Evolutionary conservation across 2,113 vertebrate genomes (phyloP), one percentile per base, ranked within the genome.

Genomic region (Nerophis lumbriciformis): DNA sequence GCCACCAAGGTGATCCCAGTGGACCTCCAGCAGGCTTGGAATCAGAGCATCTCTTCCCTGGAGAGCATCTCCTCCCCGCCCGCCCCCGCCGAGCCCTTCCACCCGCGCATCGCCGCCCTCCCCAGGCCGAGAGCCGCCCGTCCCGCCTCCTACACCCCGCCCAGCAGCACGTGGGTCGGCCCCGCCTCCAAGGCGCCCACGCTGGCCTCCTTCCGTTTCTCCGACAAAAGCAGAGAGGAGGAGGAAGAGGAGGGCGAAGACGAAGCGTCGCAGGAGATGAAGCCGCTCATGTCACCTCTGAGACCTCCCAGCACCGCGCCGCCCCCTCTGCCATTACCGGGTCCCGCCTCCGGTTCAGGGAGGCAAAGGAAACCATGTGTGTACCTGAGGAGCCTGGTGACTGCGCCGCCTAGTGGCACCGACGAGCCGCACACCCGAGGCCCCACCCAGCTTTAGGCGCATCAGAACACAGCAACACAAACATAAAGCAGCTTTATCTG

Each of bases 1-100:
- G 94, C 94, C 72, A 96, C 93, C 35, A 98, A 98, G 87, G 94
- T 97, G n/a, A 94, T 97, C 82, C 94, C 95, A 0, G 91, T 97
- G 83, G 94, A 97, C 83, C 93, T 97, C 54, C 93, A 97, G 86
- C 91, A 91, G 66, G 93, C 94, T 0, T 98, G 96, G 95, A 94
- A 96, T 86, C 96, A 98, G 89, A 98, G 95, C 86, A 95, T 97
- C 80, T 97, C 94, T 1, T 97, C 96, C 50, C 81, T 97, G 75
- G 96, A 98, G 83, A 97, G 95, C 81, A 86, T 97, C 4, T 91
- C 94, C 0, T 88, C 89, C 1, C 94, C 95, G 0, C 89, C 93
- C 0, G 87, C 88, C n/a, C 81, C 76, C 0, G 70, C 91, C n/a
- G 89, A 89, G 47, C 80, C 0, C 15, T n/a, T 75, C 37, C 83